Percentiles rank a stretch among this genome's conserved stretches.
Conservation (phyloP, 2,797 vertebrate species). For the Sebastes hubbsi region DNA sequence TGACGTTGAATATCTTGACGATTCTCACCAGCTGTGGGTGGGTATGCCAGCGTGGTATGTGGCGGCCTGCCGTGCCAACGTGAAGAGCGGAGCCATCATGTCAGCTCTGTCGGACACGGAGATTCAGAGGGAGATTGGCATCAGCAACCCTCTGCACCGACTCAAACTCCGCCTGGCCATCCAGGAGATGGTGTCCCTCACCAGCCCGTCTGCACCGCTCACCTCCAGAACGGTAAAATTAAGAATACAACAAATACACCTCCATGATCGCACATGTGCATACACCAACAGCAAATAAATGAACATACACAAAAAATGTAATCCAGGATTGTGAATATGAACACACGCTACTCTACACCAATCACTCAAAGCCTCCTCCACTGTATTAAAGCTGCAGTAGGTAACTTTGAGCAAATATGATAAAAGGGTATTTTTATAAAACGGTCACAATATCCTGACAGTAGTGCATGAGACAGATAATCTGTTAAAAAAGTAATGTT, state of each 20-base stretch:
- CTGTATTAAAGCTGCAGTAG: not conserved
- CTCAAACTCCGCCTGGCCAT: slow-evolving; percentile 95
- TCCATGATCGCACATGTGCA: not conserved
- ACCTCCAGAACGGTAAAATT: slow-evolving; percentile 91
- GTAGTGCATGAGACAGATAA: too few relatives aligned
- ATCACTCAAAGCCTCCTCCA: slow-evolving; percentile 26
- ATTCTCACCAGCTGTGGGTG: slow-evolving; percentile 90
- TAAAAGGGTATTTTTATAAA: too few relatives aligned
- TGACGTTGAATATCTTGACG: slow-evolving; percentile 59
- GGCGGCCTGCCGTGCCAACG: slow-evolving; percentile 94
- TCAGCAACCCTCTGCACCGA: slow-evolving; percentile 95
- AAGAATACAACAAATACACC: slow-evolving; percentile 9
- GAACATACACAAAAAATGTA: not conserved
- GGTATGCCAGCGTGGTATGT: slow-evolving; percentile 99
- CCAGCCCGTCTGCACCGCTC: slow-evolving; percentile 94
- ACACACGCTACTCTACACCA: slow-evolving; percentile 16
- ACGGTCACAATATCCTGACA: accelerated
- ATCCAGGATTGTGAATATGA: not conserved
- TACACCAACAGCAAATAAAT: not conserved
- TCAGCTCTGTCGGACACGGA: slow-evolving; percentile 95
- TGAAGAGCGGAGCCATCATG: slow-evolving; percentile 98
- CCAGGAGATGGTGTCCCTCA: slow-evolving; percentile 97
- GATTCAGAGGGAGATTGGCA: slow-evolving; percentile 97
- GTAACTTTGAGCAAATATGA: too few relatives aligned
- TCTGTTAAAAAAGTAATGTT: too few relatives aligned